Percentiles rank a stretch among this genome's conserved stretches.
Conservation (phyloP, 2,113 vertebrate species). For the Drymodes brunneopygia region DNA sequence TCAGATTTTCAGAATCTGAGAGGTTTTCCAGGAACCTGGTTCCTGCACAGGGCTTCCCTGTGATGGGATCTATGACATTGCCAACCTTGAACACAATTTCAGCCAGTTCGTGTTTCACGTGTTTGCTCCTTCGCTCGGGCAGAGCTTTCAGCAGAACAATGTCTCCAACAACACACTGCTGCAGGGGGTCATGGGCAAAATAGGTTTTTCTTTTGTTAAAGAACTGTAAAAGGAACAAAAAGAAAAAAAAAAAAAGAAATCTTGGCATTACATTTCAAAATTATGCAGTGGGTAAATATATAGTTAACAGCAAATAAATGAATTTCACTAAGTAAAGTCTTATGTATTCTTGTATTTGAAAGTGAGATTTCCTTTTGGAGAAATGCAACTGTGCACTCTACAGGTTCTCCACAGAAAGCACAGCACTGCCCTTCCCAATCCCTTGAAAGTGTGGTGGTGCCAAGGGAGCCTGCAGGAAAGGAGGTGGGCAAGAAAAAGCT, state of each 20-base stretch:
- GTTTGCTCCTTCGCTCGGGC: constrained; percentile 81
- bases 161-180: constrained; percentile 89
- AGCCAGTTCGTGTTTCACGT: constrained; percentile 92
- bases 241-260: background rate
- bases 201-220: constrained; percentile 98
- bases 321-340: background rate
- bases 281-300: background rate
- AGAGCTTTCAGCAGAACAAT: constrained; percentile 92
- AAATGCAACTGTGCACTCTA: background rate
- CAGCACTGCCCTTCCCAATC: background rate
- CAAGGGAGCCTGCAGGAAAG: background rate
- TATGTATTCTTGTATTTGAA: background rate
- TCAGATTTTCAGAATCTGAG: constrained; percentile 61
- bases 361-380: background rate
- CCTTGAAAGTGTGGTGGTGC: background rate
- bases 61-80: constrained; percentile 89
- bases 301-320: background rate
- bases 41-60: constrained; percentile 86
- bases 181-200: constrained; percentile 90
- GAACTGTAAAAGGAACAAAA: constrained; percentile 74
- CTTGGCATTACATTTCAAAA: background rate
- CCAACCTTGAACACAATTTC: constrained; percentile 95
- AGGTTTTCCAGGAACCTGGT: constrained; percentile 80
- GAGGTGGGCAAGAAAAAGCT: background rate
- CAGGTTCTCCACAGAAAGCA: background rate